Conservation (phyloP, 2,888 invertebrate genomes). For the Taphrorychus bicolor region DNA sequence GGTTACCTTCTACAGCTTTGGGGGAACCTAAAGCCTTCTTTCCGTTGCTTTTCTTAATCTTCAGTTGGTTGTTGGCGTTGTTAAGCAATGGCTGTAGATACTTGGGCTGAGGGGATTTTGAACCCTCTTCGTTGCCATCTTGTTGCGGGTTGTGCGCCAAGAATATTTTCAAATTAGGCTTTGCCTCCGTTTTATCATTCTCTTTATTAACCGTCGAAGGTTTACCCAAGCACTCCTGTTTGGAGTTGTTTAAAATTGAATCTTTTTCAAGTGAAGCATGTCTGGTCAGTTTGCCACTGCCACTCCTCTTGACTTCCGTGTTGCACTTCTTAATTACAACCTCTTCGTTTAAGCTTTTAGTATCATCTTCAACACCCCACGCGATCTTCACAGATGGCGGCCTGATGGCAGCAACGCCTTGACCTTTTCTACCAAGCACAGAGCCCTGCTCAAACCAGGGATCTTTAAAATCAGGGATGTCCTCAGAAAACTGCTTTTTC, state of each 20-base stretch:
- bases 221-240: constrained; percentile 60
- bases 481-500: constrained; percentile 56
- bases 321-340: constrained; percentile 54
- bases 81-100: constrained; percentile 45
- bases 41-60: constrained; percentile 41
- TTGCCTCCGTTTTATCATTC: constrained; percentile 47
- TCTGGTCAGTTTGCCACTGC: constrained; percentile 47
- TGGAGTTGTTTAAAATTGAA: constrained; percentile 53
- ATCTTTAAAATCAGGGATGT: constrained; percentile 44
- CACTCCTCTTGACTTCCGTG: constrained; percentile 47
- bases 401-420: constrained; percentile 40
- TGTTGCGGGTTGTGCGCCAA: constrained; percentile 61
- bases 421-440: constrained; percentile 42
- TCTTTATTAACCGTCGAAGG: too few species aligned
- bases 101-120: constrained; percentile 39
- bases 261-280: constrained; percentile 53
- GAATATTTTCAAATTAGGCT: constrained; percentile 68
- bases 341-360: constrained; percentile 44
- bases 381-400: constrained; percentile 49
- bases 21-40: constrained; percentile 26
- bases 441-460: constrained; percentile 40
- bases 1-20: constrained; percentile 18
- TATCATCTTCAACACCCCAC: constrained; percentile 42
- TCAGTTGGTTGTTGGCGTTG: constrained; percentile 42
- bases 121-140: background rate